A percentile compares a stretch with the other conserved stretches of the same genome.
These are phyloP conservation scores for Gisinianus flammeolus DNA, from an alignment of 2,888 invertebrate genomes.

Conservation along the genomic window DNA sequence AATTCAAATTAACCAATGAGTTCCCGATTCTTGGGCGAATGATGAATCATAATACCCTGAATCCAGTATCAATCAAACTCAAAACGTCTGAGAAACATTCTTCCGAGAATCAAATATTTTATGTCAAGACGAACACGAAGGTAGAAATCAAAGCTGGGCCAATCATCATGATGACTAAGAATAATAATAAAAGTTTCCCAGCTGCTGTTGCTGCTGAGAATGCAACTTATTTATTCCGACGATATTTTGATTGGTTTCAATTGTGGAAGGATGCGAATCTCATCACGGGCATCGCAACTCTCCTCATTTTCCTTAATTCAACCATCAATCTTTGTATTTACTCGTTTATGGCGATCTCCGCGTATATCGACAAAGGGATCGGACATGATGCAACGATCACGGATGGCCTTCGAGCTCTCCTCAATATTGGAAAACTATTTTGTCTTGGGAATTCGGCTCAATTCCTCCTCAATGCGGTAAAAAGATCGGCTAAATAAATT, in stretches of 20 bases:
- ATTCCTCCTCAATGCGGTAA: conserved; percentile 27
- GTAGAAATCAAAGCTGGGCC: conserved; percentile 1
- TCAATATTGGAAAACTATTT: conserved; percentile 7
- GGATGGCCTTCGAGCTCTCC: neutral
- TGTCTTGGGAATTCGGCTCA: conserved; percentile 32
- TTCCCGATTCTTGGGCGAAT: neutral
- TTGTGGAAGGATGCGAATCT: conserved; percentile 20
- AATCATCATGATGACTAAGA: neutral
- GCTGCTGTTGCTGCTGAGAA: no score
- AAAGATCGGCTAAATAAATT: neutral
- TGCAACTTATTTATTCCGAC: neutral
- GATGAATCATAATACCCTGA: neutral
- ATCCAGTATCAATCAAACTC: neutral
- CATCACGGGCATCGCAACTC: conserved; percentile 16
- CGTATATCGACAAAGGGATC: neutral
- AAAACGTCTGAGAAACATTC: no score
- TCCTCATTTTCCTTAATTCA: conserved; percentile 12
- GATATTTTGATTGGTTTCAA: conserved; percentile 34
- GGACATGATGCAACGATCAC: neutral
- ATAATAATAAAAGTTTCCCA: neutral
- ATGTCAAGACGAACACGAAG: neutral
- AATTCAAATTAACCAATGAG: conserved; percentile 2
- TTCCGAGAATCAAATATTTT: neutral
- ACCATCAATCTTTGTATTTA: conserved; percentile 31
- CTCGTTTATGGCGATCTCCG: conserved; percentile 22